phyloP scores from a whole-genome alignment of 53 echinoderm and acorn worm species.

The Antedon mediterranea region DNA sequence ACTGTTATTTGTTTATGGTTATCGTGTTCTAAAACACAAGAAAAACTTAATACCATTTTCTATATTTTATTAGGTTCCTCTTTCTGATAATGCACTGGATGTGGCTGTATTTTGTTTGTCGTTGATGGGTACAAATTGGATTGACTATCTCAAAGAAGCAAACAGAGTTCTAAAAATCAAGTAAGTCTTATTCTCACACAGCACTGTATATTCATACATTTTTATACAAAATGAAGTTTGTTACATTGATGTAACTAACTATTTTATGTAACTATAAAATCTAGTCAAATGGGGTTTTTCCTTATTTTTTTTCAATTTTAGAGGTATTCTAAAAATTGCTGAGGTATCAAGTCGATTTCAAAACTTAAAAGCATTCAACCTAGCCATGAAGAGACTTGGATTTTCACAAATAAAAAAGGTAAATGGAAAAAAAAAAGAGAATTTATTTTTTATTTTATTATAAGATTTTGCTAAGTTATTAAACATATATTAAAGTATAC shows the following conservation, averaged over 20 bases:
- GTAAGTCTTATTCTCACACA: constrained; percentile 23
- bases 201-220: too few species aligned
- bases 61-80: constrained; percentile 54
- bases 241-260: too few species aligned
- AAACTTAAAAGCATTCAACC: constrained; percentile 36
- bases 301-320: constrained; percentile 4
- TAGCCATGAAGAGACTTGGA: constrained; percentile 50
- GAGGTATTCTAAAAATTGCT: constrained; percentile 66
- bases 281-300: not conserved
- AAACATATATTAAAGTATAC: too few species aligned
- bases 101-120: constrained; percentile 79
- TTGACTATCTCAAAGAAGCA: constrained; percentile 65
- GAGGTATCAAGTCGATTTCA: constrained; percentile 86
- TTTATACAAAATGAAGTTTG: too few species aligned
- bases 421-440: too few species aligned
- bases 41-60: too few species aligned
- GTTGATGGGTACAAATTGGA: constrained; percentile 91
- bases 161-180: constrained; percentile 65
- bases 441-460: not conserved
- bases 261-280: too few species aligned
- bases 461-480: not conserved
- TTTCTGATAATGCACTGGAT: constrained; percentile 48
- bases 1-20: too few species aligned
- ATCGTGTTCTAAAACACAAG: too few species aligned
- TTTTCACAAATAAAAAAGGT: constrained; percentile 58